Percentiles rank a stretch among this genome's conserved stretches.
phyloP scores from a whole-genome alignment of 1,140 invertebrate genomes.

The Tribolium madens region DNA sequence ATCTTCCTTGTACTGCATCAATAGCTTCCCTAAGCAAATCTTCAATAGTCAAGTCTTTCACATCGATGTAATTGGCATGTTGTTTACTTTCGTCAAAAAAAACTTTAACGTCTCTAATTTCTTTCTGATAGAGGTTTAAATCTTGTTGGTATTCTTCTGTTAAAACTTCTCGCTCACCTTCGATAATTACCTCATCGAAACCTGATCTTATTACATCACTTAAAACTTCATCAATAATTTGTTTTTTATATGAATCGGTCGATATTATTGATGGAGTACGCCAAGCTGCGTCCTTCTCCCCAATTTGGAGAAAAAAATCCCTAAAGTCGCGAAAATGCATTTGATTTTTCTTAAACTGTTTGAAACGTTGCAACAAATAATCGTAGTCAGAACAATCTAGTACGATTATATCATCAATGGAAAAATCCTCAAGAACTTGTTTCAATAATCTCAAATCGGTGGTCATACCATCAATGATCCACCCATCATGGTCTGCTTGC shows the following conservation, averaged over 20 bases:
- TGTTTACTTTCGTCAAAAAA: conserved; percentile 63
- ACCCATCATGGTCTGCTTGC: conserved; percentile 65
- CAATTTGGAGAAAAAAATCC: conserved; percentile 56
- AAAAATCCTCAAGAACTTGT: conserved; percentile 64
- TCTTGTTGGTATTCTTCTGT: conserved; percentile 59
- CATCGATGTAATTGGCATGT: conserved; percentile 54
- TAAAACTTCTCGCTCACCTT: conserved; percentile 34
- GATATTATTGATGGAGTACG: conserved; percentile 50
- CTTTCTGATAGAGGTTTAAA: conserved; percentile 64
- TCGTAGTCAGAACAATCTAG: conserved; percentile 67
- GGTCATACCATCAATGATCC: conserved; percentile 71
- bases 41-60: conserved; percentile 54
- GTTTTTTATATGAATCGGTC: conserved; percentile 41
- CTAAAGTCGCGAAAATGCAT: conserved; percentile 53
- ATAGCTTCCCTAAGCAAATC: conserved; percentile 59
- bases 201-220: conserved; percentile 48
- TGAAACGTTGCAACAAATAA: conserved; percentile 61
- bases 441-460: conserved; percentile 67
- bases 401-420: conserved; percentile 69
- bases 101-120: conserved; percentile 64
- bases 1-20: conserved; percentile 56
- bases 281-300: conserved; percentile 52
- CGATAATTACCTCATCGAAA: conserved; percentile 29
- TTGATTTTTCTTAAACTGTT: conserved; percentile 34
- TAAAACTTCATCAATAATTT: conserved; percentile 46